Conservation (phyloP, 2,113 vertebrate genomes). For the Toxotes chatareus region DNA sequence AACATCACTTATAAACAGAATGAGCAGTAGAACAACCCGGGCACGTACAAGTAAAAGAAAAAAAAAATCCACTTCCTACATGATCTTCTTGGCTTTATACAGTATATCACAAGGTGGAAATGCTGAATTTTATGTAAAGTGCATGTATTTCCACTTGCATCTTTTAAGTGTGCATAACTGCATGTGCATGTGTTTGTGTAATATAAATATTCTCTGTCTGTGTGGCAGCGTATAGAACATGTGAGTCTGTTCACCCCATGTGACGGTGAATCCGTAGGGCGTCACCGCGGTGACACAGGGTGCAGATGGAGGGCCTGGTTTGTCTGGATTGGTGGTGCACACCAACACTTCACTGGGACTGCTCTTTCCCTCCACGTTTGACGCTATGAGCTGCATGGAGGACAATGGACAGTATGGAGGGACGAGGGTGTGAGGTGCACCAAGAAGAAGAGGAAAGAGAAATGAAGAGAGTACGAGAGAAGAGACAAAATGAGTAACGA, state of each 20-base stretch:
- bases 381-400: constrained; percentile 90
- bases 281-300: constrained; percentile 87
- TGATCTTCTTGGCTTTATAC: neutral
- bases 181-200: neutral
- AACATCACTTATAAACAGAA: neutral
- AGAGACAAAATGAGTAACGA: neutral
- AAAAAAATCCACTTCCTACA: no score
- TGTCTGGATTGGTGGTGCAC: constrained; percentile 95
- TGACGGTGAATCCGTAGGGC: constrained; percentile 90
- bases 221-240: neutral
- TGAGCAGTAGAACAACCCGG: neutral
- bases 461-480: neutral
- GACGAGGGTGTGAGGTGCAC: neutral
- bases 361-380: constrained; percentile 94
- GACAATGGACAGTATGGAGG: neutral
- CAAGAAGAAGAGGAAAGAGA: neutral
- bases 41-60: neutral
- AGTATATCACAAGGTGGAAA: neutral
- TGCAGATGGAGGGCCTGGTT: constrained; percentile 92
- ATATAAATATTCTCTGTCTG: neutral
- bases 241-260: constrained; percentile 89
- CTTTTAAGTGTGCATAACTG: neutral
- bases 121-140: neutral
- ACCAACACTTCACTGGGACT: constrained; percentile 95
- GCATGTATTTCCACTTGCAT: neutral